Base-by-base conservation (phyloP, 1,140 invertebrate genomes). In the Brachionus sp. region DNA sequence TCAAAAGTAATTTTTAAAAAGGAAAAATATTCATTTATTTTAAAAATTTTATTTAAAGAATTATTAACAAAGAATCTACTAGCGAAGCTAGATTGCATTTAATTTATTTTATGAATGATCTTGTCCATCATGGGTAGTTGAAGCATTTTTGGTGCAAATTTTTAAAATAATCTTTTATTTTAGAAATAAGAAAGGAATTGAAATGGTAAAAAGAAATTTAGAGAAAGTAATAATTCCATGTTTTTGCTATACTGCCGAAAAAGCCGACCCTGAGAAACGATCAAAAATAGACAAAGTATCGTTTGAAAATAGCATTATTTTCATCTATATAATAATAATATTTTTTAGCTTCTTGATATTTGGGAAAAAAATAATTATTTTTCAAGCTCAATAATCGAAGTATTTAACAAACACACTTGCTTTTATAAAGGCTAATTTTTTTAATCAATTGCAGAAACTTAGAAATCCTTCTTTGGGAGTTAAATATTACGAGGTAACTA, bases 361-460 rank as follows among this genome's bases (percentile, higher is more conserved):
- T 98, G 96, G 96, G 95, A 97, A 88, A 95, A 94, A 78, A 97
- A 98, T 84, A 96, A 96, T 90, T 97, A 97, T 89, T 95, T 98
- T 57, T 42, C 35, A 33, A 16, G 3, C 4, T 19, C 42, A n/a
- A 68, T 82, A n/a, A 66, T 82, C 16, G 80, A 82, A 39, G 62
- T 80, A 80, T 73, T 70, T 66, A 44, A 19, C 75, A 39, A 35
- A 39, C 73, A 1, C 3, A 23, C 64, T 82, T 25, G 42, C 16
- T 64, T 78, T 70, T 37, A 29, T 77, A 29, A 77, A 78, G 73
- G 12, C 10, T 62, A 84, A 44, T 84, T 84, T 57, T 70, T 84
- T 82, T 84, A 83, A 85, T 57, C 68, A 19, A 44, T 88, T 87
- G 29, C 85, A 90, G 89, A 86, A 89, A 89, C 84, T 90, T 77